phyloP scores from a whole-genome alignment of 2,888 invertebrate species.

The Limenitis camilla region DNA sequence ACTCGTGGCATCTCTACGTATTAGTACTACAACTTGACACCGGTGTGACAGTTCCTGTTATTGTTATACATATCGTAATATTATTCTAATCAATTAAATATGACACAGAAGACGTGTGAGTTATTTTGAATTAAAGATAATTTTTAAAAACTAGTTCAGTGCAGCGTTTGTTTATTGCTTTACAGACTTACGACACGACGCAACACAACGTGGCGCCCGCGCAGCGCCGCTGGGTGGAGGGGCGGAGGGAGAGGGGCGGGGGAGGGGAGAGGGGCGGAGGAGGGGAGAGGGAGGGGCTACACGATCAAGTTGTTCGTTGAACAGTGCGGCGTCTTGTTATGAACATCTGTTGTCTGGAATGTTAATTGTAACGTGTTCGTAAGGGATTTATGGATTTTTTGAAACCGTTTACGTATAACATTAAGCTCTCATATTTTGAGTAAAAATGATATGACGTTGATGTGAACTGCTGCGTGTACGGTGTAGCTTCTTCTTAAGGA shows the following conservation, averaged over 20 bases:
- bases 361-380: not conserved
- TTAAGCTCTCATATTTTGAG: too few relatives aligned
- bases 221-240: not conserved
- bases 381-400: not conserved
- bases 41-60: too few relatives aligned
- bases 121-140: too few relatives aligned
- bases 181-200: not conserved
- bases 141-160: not conserved
- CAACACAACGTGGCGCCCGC: constrained; percentile 3
- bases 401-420: too few relatives aligned
- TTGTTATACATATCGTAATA: too few relatives aligned
- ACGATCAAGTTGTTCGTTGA: constrained; percentile 5
- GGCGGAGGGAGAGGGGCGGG: not conserved
- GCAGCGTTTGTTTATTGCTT: not conserved
- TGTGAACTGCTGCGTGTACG: too few relatives aligned
- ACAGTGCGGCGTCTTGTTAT: constrained; percentile 3
- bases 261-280: not conserved
- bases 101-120: too few relatives aligned
- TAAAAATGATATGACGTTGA: too few relatives aligned
- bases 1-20: too few relatives aligned
- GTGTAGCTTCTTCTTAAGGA: too few relatives aligned
- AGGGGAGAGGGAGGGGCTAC: not conserved
- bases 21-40: too few relatives aligned
- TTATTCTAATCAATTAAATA: too few relatives aligned
- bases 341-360: constrained; percentile 10